Conservation (phyloP, 1,140 invertebrate genomes). For the Marisa cornuarietis region DNA sequence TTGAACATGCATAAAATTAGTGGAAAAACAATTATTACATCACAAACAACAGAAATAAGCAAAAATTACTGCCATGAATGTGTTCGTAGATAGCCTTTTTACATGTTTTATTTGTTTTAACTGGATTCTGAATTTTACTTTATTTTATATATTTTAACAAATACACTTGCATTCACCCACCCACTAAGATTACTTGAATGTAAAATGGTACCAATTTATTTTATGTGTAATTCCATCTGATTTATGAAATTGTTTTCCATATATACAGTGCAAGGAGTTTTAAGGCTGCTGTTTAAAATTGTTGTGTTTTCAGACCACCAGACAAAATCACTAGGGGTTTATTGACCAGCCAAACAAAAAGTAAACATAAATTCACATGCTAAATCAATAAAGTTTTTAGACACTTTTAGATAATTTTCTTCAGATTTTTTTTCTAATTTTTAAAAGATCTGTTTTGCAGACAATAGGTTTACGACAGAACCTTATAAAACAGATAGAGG, state of each 20-base stretch:
- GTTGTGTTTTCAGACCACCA: too few relatives aligned
- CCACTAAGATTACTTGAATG: background rate
- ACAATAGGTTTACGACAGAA: slow-evolving; percentile 91
- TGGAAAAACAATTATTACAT: background rate
- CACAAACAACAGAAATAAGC: background rate
- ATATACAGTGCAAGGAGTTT: too few relatives aligned
- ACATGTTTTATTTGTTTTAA: background rate
- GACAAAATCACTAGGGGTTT: too few relatives aligned
- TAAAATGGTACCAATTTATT: background rate
- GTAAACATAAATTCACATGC: too few relatives aligned
- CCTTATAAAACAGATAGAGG: slow-evolving; percentile 87
- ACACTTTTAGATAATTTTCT: too few relatives aligned
- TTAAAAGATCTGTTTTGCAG: slow-evolving; percentile 62
- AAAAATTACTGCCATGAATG: background rate
- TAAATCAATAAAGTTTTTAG: too few relatives aligned
- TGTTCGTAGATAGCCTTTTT: background rate
- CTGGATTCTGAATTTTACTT: background rate
- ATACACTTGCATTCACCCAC: background rate
- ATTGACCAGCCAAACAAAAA: too few relatives aligned
- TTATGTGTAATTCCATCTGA: background rate
- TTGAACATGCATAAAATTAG: too few relatives aligned
- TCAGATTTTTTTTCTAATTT: slow-evolving; percentile 12
- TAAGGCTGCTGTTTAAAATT: too few relatives aligned
- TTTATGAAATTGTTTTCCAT: background rate
- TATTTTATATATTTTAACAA: background rate